Percentiles rank a stretch among this genome's conserved stretches.
Evolutionary conservation across 2,797 vertebrate species (phyloP).

Genomic region (Alca torda): DNA sequence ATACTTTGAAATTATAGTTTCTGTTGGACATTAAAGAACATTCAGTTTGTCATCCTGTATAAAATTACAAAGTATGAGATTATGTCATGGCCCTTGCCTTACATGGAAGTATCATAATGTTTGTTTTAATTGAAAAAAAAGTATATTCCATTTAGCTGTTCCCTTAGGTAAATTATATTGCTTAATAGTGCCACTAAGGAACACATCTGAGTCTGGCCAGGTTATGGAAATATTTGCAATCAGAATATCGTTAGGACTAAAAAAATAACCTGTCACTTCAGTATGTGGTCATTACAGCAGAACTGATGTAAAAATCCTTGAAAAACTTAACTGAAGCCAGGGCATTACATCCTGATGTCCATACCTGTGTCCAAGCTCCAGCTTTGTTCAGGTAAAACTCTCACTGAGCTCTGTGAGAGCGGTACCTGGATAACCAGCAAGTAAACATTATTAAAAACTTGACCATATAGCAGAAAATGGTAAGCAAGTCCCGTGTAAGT

Average conservation of each 20-base stretch:
- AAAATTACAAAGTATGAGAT: background rate
- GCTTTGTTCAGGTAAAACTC: conserved; percentile 36
- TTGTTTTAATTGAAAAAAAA: background rate
- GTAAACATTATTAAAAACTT: background rate
- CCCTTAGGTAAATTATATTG: background rate
- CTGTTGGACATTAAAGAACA: background rate
- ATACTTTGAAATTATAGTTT: background rate
- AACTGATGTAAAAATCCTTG: background rate
- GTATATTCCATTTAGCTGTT: background rate
- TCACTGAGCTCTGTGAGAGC: background rate
- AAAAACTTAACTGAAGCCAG: conserved; percentile 29
- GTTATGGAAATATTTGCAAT: background rate
- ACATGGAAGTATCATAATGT: background rate
- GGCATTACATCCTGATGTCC: background rate
- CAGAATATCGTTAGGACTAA: background rate
- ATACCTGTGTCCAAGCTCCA: background rate
- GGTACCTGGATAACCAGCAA: background rate
- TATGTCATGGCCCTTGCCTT: background rate
- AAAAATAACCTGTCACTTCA: conserved; percentile 8
- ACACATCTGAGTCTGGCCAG: background rate
- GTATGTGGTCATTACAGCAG: conserved; percentile 11
- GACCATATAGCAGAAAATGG: background rate
- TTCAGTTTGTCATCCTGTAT: background rate
- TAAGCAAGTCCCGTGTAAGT: conserved; percentile 51
- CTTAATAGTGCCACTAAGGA: background rate